Base-by-base conservation (phyloP, 1,140 invertebrate species). In the Saccostrea cuccullata region DNA sequence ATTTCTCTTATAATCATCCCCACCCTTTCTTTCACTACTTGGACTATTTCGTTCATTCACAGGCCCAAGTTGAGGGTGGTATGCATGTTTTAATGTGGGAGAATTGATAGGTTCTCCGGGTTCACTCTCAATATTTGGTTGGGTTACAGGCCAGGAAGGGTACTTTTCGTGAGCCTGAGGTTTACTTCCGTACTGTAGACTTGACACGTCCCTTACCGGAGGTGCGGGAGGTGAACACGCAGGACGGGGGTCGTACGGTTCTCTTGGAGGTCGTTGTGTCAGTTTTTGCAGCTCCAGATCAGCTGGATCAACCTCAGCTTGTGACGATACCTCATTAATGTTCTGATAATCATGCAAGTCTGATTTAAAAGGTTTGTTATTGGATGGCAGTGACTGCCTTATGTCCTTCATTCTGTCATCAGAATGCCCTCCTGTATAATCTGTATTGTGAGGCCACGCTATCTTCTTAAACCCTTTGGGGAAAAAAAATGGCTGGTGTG, bases 101-200 rank as follows among this genome's bases (percentile, higher is more conserved):
- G 90, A 85, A 60, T 90, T 91, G 15, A 93, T 92, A 11, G 92
- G 88, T 58, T 90, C 89, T 3, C 90, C 73, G 47, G 86, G 88
- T 30, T 91, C 89, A 0, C 85, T 58, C 13, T 89, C 90, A 15
- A 89, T 85, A 86, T 86, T 93, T 86, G 91, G 87, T 40, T 91
- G 90, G 12, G 92, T 93, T 36, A 93, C 96, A 15, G 97, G 97
- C 97, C 97, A 97, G 70, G 97, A 97, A 4, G 97, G 97, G 92
- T 97, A 97, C 92, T 97, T 97, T 94, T 97, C 97, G 95, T 97
- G 97, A 87, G 96, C 97, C 84, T 97, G 96, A 40, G 26, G 82
- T 86, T 94, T 94, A 47, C 87, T 88, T 15, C 90, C 91, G 94
- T 96, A 97, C 91, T 96, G 96, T 88, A 97, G 95, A 92, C 96